Conservation (phyloP, 2,113 vertebrate species). For the Tychaedon coryphoeus region DNA sequence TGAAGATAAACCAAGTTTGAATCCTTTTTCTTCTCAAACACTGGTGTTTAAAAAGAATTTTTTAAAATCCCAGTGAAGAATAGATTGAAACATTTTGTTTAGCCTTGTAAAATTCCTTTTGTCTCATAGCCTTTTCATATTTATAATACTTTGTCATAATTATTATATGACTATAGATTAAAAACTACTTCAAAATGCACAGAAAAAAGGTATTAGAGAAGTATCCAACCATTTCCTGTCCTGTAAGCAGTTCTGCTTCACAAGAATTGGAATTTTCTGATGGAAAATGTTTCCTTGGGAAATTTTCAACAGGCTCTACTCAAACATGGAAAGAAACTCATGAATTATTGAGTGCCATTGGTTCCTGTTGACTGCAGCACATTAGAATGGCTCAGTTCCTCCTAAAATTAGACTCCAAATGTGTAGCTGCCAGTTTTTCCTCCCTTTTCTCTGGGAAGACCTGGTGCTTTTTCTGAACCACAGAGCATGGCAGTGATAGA, state of each 20-base stretch:
- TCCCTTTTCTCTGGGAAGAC: background rate
- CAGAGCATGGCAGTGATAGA: background rate
- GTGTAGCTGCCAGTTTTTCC: background rate
- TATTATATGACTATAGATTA: background rate
- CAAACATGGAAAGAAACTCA: background rate
- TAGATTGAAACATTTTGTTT: background rate
- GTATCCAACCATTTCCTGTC: background rate
- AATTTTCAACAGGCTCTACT: slow-evolving; percentile 17
- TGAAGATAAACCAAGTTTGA: background rate
- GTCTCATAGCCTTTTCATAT: background rate
- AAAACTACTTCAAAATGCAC: background rate
- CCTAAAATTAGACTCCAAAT: slow-evolving; percentile 25
- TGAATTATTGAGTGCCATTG: slow-evolving; percentile 2
- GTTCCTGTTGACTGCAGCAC: slow-evolving; percentile 43
- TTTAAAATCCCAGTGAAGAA: background rate
- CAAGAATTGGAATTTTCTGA: background rate
- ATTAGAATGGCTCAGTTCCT: slow-evolving; percentile 23
- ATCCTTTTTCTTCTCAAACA: background rate
- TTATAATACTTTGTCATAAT: background rate
- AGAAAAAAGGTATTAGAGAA: background rate
- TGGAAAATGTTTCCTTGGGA: background rate
- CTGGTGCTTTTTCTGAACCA: background rate
- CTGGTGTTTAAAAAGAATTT: background rate
- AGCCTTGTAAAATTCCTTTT: background rate
- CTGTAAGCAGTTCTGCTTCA: background rate